Base-by-base conservation (phyloP, 1,140 invertebrate genomes). In the Bombus ignitus region DNA sequence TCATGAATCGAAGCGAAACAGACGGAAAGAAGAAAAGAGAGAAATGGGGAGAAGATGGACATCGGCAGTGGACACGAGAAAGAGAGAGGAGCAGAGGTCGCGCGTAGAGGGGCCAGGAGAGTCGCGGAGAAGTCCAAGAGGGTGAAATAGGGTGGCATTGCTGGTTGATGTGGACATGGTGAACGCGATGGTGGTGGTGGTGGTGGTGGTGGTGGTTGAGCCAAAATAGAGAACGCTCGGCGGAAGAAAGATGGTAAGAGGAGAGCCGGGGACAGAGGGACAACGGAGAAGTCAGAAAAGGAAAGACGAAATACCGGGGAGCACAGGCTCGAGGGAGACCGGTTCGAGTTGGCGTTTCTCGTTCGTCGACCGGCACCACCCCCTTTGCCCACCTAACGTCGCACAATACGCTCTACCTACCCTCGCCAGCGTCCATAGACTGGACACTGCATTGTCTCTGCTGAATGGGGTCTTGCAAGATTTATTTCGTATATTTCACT, bases 401-500 rank as follows among this genome's bases (percentile, higher is more conserved):
- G 92, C 90, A 94, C 93, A 94, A 94, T 94, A 92, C 93, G 90
- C 86, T 92, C 85, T 88, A 91, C 88, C 93, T 92, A 92, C 93
- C 93, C 92, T 81, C 92, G 90, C 92, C 88, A 92, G 85, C 92
- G 92, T 93, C 93, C 91, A 92, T 93, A 92, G 91, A 94, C 93
- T 95, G 94, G 94, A 94, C 94, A 92, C 91, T 86, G 92, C 92
- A 95, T 95, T 95, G 95, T 95, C 94, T 93, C 92, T 87, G 84
- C 81, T 95, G 94, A 95, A 95, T 95, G 91, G 94, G 93, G 91
- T 94, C 94, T 95, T 95, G 95, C 94, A 95, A 95, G 94, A 95
- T 95, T 95, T 95, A 95, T 95, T 95, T 95, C 95, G 94, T 95
- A 94, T 95, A 95, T 95, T 95, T 95, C 94, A 95, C 94, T 95